Evolutionary conservation across 2,797 vertebrate species (phyloP), one percentile per base, ranked within the genome.

Genomic region (Denticeps clupeoides): DNA sequence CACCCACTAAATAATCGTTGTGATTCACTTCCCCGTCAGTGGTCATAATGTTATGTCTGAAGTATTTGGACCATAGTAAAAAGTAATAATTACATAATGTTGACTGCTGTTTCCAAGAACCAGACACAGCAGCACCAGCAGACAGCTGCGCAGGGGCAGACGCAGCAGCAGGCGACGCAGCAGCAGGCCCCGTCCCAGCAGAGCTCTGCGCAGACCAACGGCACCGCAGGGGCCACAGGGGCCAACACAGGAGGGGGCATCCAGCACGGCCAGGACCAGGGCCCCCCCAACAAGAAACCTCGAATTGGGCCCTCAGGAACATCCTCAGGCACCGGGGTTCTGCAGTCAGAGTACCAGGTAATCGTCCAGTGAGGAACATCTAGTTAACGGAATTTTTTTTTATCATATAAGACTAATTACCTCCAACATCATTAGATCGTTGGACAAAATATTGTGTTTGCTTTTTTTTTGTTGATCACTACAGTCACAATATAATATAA

Each of bases 291-390:
- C 80, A 98, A 98, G 82, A 98, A 97, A 71, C 84, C 91, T 55
- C 89, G 94, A 44, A 81, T 95, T 1, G 92, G 88, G 62, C 88
- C 91, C 68, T 84, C 91, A 12, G 87, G 87, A 54, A 43, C 87
- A 59, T 83, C 84, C 77, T 89, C 92, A 29, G 90, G 90, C 59
- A 86, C 88, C 32, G 85, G 89, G 37, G 85, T 89, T 49, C 81
- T 93, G 60, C 88, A 89, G 64, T 82, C 91, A 8, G 92, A 97
- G 61, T 97, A 96, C 87, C 94, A 98, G 91, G 94, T 98, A 9
- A 47, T 57, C 56, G 2, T 11, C 32, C 45, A 4, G 13, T 25
- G 31, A 29, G 15, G 15, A 22, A n/a, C n/a, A n/a, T n/a, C n/a
- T n/a, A n/a, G n/a, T n/a, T n/a, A n/a, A n/a, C n/a, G n/a, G n/a